Base-by-base conservation (phyloP, 2,113 vertebrate species). In the Calyptommatus sinebrachiatus region DNA sequence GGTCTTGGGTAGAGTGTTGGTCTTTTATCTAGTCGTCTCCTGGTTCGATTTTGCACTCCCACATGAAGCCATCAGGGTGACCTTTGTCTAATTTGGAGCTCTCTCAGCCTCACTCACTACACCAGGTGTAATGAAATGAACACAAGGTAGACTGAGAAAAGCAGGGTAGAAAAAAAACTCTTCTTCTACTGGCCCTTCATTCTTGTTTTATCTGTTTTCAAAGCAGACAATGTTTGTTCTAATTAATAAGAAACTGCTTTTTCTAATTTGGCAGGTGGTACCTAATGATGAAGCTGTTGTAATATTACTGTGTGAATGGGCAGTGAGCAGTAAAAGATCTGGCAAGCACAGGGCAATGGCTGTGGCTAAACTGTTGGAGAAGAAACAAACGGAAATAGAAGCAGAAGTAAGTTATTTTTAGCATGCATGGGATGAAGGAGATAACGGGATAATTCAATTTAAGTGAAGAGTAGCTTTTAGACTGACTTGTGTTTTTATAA, bases 331-430 rank as follows among this genome's bases (percentile, higher is more conserved):
- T 31, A 93, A 93, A 3, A 82, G 94, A 21, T 90, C 94, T 0
- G 93, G 94, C 9, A 94, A 93, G 78, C 94, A 94, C 87, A 78
- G 95, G 69, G 92, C 95, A 24, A 90, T 94, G 94, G 94, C 92
- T 0, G 93, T 95, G n/a, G 94, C 93, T 12, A 93, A 93, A 2
- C 92, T 95, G 2, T 72, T 96, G 90, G 93, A 94, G 90, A 95
- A 95, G 91, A 91, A 94, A 45, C 95, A 94, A 77, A 92, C 88
- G 0, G 95, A 95, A 76, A 92, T 93, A 1, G 94, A 95, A 78
- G 90, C 93, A 50, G 95, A 95, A 89, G 93, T 94, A 82, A 88
- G 91, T 88, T 35, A 41, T n/a, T 78, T n/a, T 9, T 65, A 0
- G 8, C 29, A 20, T 31, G 4, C 16, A 24, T 28, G 1, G 4